These are phyloP conservation scores for Notodonta ziczac DNA, from an alignment of 2,888 invertebrate species.

Conservation along the genomic window DNA sequence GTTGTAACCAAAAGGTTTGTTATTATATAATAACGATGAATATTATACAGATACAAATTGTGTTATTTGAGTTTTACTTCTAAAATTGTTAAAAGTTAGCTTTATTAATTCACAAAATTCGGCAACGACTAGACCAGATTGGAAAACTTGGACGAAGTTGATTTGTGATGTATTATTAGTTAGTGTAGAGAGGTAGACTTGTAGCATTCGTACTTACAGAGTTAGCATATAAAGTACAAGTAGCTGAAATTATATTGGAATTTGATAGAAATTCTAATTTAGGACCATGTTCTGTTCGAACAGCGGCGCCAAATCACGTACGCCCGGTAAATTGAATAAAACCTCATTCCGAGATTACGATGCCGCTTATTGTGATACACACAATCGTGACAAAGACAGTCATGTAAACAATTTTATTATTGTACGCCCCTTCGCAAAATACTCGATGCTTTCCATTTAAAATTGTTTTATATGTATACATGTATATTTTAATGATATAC, in stretches of 20 bases:
- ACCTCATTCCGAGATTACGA: constrained; percentile 66
- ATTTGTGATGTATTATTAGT: background rate
- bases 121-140: background rate
- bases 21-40: too few species aligned
- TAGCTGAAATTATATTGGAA: constrained; percentile 26
- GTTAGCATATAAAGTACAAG: constrained; percentile 14
- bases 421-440: constrained; percentile 38
- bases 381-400: too few species aligned
- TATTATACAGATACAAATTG: too few species aligned
- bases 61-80: too few species aligned
- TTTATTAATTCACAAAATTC: background rate
- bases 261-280: constrained; percentile 54
- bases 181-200: background rate
- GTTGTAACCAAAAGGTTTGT: too few species aligned
- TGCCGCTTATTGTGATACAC: constrained; percentile 59
- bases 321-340: constrained; percentile 70
- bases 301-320: constrained; percentile 69
- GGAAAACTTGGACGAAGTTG: background rate
- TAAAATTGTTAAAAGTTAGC: background rate
- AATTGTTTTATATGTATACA: constrained; percentile 7
- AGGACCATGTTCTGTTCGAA: constrained; percentile 46
- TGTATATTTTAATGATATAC: too few species aligned
- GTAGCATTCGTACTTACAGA: background rate
- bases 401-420: constrained; percentile 65
- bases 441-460: constrained; percentile 25